Percentiles rank a stretch among this genome's conserved stretches.
Evolutionary conservation across 2,797 vertebrate species (phyloP).

Genomic region (Oophaga sylvatica): DNA sequence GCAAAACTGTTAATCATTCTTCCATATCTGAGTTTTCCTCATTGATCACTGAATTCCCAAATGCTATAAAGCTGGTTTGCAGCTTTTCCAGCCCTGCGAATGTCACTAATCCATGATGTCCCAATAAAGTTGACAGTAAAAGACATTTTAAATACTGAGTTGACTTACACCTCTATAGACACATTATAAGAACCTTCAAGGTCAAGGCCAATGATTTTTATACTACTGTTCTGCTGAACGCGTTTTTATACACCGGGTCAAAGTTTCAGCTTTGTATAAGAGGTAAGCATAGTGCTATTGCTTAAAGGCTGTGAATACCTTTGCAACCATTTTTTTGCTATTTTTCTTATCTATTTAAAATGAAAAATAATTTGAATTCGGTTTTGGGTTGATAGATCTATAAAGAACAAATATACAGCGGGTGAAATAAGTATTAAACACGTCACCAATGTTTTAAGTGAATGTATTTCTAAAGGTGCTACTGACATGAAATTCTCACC

Average conservation of each 20-base stretch:
- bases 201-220: neutral
- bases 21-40: conserved; percentile 8
- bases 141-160: conserved; percentile 30
- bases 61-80: conserved; percentile 41
- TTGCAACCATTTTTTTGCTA: too few species aligned
- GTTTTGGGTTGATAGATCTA: too few species aligned
- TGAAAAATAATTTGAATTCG: too few species aligned
- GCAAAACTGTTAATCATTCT: conserved; percentile 47
- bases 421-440: too few species aligned
- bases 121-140: conserved; percentile 41
- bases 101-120: conserved; percentile 43
- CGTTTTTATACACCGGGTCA: neutral
- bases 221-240: neutral
- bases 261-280: neutral
- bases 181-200: conserved; percentile 12
- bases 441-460: too few species aligned
- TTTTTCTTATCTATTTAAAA: too few species aligned
- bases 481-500: too few species aligned
- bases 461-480: too few species aligned
- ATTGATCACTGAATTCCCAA: conserved; percentile 37
- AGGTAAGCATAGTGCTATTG: neutral
- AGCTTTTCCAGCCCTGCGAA: conserved; percentile 7
- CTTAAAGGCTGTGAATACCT: too few species aligned
- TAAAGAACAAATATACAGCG: too few species aligned
- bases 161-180: neutral